Base-by-base conservation (phyloP, 1,140 invertebrate species). In the Euura saliciscinereae region DNA sequence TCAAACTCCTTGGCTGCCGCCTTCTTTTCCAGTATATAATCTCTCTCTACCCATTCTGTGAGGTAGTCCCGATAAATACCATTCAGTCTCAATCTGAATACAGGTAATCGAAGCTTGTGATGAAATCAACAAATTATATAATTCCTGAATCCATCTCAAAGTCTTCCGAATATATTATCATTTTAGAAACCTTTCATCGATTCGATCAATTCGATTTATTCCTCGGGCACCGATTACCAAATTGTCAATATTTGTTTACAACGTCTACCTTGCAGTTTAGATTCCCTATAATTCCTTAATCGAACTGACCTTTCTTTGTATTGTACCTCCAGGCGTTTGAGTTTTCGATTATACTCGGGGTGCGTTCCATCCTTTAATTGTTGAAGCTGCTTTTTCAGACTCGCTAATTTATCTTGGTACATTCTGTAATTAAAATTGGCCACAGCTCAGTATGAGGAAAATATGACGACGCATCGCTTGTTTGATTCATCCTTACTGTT, bases 401-500 rank as follows among this genome's bases (percentile, higher is more conserved):
- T 94, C 0, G 93, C 92, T 71, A 99, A 86, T 85, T 98, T 98
- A 82, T 98, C 97, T 82, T 97, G 95, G 82, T 97, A 99, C 88
- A 98, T 95, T 85, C 95, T 97, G 59, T 59, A 44, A 43, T 13
- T 42, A 67, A 28, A 44, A 68, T 70, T 74, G 70, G 44, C 68
- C 70, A 59, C 28, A 28, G 28, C 72, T 73, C 70, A 59, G 71
- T 4, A 72, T 46, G 10, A 72, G 70, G 69, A 51, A 3, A 76
- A 45, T 45, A 13, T 6, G 45, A 2, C 59, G 11, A 65, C 10
- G 45, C 7, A 66, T 8, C 42, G 69, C 69, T 13, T 45, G 75
- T 69, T 64, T 71, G 51, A 10, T 66, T 74, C 2, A 71, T 64
- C 90, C 92, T 91, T 88, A 96, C 94, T 97, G 95, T 89, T 98